Percentiles rank a stretch among this genome's conserved stretches.
These are phyloP conservation scores for Cephus runcator DNA, from an alignment of 2,888 invertebrate genomes.

Conservation along the genomic window DNA sequence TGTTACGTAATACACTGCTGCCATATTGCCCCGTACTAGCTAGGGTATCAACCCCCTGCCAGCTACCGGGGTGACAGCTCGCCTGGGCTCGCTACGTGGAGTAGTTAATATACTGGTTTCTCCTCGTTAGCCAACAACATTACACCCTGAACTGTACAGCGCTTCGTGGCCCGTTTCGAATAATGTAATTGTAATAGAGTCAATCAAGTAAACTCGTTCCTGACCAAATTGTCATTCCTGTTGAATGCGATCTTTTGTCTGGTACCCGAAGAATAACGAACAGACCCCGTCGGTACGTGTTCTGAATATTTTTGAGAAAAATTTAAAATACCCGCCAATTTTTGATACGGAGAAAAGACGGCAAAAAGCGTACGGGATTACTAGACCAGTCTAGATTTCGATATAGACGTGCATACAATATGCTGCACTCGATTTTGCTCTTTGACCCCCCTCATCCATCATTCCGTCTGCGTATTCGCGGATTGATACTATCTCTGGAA, in stretches of 20 bases:
- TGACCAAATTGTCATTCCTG: neutral
- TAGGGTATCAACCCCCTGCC: constrained; percentile 38
- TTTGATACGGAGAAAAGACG: neutral
- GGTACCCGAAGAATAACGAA: neutral
- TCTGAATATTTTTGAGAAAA: neutral
- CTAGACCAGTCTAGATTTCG: neutral
- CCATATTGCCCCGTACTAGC: constrained; percentile 45
- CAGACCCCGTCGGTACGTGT: neutral
- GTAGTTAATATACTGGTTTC: constrained; percentile 57
- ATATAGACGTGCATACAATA: neutral
- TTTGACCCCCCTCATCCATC: neutral
- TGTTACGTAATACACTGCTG: constrained; percentile 54
- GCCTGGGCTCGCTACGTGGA: constrained; percentile 30
- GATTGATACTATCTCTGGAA: neutral
- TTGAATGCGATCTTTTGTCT: neutral
- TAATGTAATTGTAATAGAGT: constrained; percentile 38
- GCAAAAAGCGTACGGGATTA: neutral
- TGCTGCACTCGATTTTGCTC: neutral
- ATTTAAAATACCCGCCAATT: neutral
- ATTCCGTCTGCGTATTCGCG: neutral
- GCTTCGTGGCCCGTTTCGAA: constrained; percentile 10
- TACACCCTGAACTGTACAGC: neutral
- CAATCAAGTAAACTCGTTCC: constrained; percentile 6
- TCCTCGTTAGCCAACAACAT: constrained; percentile 48
- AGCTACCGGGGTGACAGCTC: constrained; percentile 37